A percentile compares a stretch with the other conserved stretches of the same genome.
Conservation (phyloP, 2,113 vertebrate genomes). For the Hemicordylus capensis region DNA sequence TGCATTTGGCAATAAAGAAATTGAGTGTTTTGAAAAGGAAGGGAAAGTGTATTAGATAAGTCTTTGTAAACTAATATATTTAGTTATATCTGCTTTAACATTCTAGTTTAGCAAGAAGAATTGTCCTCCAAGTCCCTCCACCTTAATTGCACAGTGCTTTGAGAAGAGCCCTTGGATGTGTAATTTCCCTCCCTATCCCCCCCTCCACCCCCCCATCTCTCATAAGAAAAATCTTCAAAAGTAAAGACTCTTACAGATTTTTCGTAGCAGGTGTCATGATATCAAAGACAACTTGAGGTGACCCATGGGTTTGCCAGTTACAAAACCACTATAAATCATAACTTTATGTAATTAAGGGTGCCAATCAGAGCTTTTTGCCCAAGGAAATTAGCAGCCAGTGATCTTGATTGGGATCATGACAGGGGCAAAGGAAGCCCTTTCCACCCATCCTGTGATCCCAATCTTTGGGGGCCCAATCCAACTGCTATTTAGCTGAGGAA, state of each 20-base stretch:
- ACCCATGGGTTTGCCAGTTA: neutral
- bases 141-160: neutral
- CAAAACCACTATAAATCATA: neutral
- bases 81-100: neutral
- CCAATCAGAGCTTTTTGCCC: too few relatives aligned
- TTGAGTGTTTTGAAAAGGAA: neutral
- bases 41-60: neutral
- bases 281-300: neutral
- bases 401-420: too few relatives aligned
- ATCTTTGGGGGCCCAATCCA: too few relatives aligned
- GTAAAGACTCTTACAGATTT: neutral
- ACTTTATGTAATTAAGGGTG: too few relatives aligned
- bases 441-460: too few relatives aligned
- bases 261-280: neutral
- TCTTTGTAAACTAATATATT: neutral
- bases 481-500: too few relatives aligned
- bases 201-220: neutral
- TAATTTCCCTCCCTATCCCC: neutral
- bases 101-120: neutral
- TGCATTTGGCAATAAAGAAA: slow-evolving; percentile 9
- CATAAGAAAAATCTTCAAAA: neutral
- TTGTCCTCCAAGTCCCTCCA: too few relatives aligned
- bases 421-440: too few relatives aligned
- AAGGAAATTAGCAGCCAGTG: too few relatives aligned
- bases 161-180: neutral